Evolutionary conservation across 2,888 invertebrate species (phyloP), one percentile per base, ranked within the genome.

Genomic region (Euphydryas editha): DNA sequence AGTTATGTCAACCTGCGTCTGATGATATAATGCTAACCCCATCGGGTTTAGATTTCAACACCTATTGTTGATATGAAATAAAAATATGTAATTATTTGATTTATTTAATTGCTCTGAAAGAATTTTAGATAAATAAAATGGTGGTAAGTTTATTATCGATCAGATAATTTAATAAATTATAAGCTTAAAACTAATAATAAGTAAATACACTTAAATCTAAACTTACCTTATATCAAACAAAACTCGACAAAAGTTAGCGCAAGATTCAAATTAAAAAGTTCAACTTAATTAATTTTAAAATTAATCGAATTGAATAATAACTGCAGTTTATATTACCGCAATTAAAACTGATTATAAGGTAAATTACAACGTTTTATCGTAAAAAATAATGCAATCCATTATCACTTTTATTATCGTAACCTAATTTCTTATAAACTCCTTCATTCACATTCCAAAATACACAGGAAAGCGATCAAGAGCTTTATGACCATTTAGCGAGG

Each of bases 381-480:
- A n/a, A 44, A 15, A 44, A 44, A 51, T n/a, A n/a, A n/a, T 21
- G n/a, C 21, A 15, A 1, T 36, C 15, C 47, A n/a, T 20, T 57
- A 58, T 44, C 59, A 44, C 13, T 37, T 58, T 64, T 55, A 61
- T 61, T 37, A 39, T 46, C 62, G 55, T 55, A 55, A 61, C 54
- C 55, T 36, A 24, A 37, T 61, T 67, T n/a, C 11, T 24, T 51
- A 42, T 11, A 57, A 20, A 63, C 51, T 42, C 49, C 46, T 59
- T 18, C 54, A 61, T 7, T 15, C 15, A 21, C 17, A 47, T 17
- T 20, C 47, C 51, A 59, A 59, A 54, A 37, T 54, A 83, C 80
- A 81, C 78, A 78, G 88, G 79, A 86, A 84, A 85, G 81, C 81
- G 81, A 87, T 88, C 83, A 85, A 77, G 71, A 62, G 66, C 72